A percentile compares a stretch with the other conserved stretches of the same genome.
Conservation (phyloP, 2,888 invertebrate species). For the Campoletis raptor region DNA sequence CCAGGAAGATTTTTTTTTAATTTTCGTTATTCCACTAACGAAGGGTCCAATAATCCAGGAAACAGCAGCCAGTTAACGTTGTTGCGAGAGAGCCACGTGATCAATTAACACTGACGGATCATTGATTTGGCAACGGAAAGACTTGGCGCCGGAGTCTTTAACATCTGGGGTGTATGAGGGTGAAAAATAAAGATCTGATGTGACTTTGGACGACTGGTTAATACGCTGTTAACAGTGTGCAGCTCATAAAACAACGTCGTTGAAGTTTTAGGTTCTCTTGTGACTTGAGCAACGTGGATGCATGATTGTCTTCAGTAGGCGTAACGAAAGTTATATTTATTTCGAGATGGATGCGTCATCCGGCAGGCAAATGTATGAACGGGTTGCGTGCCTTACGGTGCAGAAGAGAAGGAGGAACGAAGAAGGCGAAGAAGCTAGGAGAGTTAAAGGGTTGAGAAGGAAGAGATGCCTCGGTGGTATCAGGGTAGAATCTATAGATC, state of each 20-base stretch:
- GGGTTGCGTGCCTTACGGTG: conserved; percentile 62
- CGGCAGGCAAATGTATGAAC: conserved; percentile 56
- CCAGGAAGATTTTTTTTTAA: not conserved
- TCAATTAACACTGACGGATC: conserved; percentile 7
- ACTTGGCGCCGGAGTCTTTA: not conserved
- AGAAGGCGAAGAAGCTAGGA: conserved; percentile 66
- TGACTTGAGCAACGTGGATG: not conserved
- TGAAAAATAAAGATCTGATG: not conserved
- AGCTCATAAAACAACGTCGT: not conserved
- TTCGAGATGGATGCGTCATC: conserved; percentile 59
- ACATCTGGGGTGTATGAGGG: not conserved
- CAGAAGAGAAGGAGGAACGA: conserved; percentile 75
- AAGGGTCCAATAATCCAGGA: not conserved
- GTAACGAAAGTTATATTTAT: conserved; percentile 32
- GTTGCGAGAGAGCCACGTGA: conserved; percentile 6
- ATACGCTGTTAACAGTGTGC: not conserved
- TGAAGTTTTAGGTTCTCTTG: not conserved
- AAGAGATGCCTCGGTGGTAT: conserved; percentile 79
- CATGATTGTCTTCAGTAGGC: conserved; percentile 28
- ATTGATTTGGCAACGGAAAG: not conserved
- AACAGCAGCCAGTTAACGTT: not conserved
- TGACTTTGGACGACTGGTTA: not conserved
- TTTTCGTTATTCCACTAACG: not conserved
- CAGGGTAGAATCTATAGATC: conserved; percentile 81
- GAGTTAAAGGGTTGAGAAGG: conserved; percentile 52